phyloP scores from a whole-genome alignment of 2,888 invertebrate genomes.

The Endomychus coccineus region DNA sequence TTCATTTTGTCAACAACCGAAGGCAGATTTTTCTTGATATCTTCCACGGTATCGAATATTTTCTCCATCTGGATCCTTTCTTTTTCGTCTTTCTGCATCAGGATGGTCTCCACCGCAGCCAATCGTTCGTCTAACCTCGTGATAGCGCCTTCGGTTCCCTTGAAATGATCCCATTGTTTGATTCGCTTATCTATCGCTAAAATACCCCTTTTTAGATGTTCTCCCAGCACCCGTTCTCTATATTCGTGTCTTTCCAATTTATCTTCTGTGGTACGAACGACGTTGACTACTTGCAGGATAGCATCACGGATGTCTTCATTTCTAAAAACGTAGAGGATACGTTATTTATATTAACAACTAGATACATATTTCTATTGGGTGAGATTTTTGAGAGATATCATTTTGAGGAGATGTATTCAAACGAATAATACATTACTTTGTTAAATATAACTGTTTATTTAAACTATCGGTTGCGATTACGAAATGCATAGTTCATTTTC shows the following conservation, averaged over 20 bases:
- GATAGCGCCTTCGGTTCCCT: constrained; percentile 61
- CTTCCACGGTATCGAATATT: constrained; percentile 52
- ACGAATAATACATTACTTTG: too few relatives aligned
- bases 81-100: constrained; percentile 63
- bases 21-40: constrained; percentile 46
- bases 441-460: too few relatives aligned
- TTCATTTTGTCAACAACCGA: constrained; percentile 44
- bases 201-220: constrained; percentile 69
- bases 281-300: constrained; percentile 70
- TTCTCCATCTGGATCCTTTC: constrained; percentile 58
- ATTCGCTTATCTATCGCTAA: constrained; percentile 65
- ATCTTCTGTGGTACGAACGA: constrained; percentile 70
- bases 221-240: constrained; percentile 70
- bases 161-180: constrained; percentile 60
- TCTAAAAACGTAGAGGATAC: constrained; percentile 37
- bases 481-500: too few relatives aligned
- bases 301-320: constrained; percentile 70
- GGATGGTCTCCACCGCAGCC: constrained; percentile 67
- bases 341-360: too few relatives aligned
- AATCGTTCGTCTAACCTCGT: constrained; percentile 67
- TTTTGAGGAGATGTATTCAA: too few relatives aligned
- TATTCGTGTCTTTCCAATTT: constrained; percentile 80
- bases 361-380: too few relatives aligned
- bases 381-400: too few relatives aligned
- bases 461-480: too few relatives aligned